Evolutionary conservation across 64 coral and sea anemone species (phyloP).

Genomic region (Montipora foliosa): DNA sequence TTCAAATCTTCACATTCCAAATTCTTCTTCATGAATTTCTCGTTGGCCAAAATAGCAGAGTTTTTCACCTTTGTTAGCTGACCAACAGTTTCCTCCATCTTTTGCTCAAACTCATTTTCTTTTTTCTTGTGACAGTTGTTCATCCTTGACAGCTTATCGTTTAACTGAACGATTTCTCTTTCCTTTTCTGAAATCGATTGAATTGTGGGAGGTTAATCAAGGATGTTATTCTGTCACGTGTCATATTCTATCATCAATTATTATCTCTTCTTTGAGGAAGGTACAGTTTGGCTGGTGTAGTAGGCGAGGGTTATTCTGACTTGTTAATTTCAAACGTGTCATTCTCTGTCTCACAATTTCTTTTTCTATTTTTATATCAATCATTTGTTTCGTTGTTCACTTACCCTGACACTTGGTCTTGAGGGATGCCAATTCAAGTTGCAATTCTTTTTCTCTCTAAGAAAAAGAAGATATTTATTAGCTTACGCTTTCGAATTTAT

Average conservation of each 20-base stretch:
- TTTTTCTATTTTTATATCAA: too few relatives aligned
- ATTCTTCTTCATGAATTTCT: not conserved
- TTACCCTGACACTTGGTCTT: not conserved
- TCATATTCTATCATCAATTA: too few relatives aligned
- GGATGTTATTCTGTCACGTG: too few relatives aligned
- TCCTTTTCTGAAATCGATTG: not conserved
- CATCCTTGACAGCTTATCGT: not conserved
- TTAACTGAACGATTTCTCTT: not conserved
- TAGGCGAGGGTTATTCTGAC: too few relatives aligned
- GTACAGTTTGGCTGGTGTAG: too few relatives aligned
- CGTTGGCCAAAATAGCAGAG: not conserved
- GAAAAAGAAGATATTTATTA: not conserved
- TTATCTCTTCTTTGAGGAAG: too few relatives aligned
- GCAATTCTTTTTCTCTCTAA: not conserved
- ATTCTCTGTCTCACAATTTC: too few relatives aligned
- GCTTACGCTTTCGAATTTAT: too few relatives aligned
- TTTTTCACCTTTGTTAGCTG: constrained; percentile 5
- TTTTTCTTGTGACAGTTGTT: not conserved
- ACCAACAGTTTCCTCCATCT: not conserved
- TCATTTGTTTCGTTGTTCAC: not conserved
- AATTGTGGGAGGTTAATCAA: too few relatives aligned
- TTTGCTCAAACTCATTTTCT: constrained; percentile 6
- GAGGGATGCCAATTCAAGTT: not conserved
- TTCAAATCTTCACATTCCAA: not conserved
- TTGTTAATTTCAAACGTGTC: too few relatives aligned